These are phyloP conservation scores for Agriopis aurantiaria DNA, from an alignment of 2,888 invertebrate genomes.

Conservation along the genomic window DNA sequence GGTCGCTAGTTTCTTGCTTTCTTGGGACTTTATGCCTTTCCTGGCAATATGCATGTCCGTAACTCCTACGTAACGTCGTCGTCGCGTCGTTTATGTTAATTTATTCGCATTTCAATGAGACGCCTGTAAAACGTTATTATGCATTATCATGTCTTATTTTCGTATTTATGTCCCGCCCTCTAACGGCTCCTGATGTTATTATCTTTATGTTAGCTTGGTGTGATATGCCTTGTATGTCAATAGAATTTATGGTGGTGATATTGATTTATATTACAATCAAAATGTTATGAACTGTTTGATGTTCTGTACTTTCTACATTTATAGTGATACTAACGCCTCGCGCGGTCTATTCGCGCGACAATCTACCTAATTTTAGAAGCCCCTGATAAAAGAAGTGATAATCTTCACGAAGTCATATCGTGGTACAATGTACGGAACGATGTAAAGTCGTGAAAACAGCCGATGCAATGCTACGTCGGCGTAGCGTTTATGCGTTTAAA, in stretches of 20 bases:
- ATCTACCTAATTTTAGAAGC: neutral
- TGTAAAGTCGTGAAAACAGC: no score
- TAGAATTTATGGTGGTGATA: constrained; percentile 35
- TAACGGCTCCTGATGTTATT: constrained; percentile 54
- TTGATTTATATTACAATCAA: constrained; percentile 35
- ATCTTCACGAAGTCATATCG: no score
- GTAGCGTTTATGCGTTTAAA: no score
- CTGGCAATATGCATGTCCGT: constrained; percentile 20
- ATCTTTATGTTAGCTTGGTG: constrained; percentile 41
- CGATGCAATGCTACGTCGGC: no score
- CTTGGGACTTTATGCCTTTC: constrained; percentile 19
- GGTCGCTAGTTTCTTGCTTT: constrained; percentile 3
- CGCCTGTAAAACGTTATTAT: constrained; percentile 71
- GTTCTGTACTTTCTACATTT: constrained; percentile 13
- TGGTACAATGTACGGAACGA: no score
- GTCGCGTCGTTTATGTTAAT: constrained; percentile 70
- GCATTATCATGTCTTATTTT: constrained; percentile 72
- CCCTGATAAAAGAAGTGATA: no score
- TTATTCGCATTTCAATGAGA: constrained; percentile 81
- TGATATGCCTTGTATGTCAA: constrained; percentile 39
- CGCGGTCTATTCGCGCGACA: neutral
- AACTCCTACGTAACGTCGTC: constrained; percentile 60
- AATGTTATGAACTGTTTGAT: constrained; percentile 3
- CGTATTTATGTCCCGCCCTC: constrained; percentile 56
- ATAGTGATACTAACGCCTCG: neutral